These are phyloP conservation scores for Hippopotamus amphibius DNA, from an alignment of 2,113 vertebrate species.

Conservation along the genomic window DNA sequence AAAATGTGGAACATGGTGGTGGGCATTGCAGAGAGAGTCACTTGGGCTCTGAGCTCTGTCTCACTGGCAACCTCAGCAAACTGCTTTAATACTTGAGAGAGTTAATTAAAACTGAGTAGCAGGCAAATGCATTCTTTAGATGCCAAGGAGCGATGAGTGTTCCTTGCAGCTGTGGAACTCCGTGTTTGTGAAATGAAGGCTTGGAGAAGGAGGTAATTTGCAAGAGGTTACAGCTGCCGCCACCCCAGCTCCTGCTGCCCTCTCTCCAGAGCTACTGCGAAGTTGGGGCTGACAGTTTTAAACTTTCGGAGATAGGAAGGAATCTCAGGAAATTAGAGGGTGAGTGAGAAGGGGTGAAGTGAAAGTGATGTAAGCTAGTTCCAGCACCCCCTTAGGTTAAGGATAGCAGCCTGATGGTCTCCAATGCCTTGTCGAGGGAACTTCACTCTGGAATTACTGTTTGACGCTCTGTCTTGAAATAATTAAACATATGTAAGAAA, in stretches of 20 bases:
- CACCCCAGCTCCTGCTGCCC: background rate
- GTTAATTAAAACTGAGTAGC: background rate
- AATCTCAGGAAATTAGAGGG: background rate
- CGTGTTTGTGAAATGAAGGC: slow-evolving; percentile 52
- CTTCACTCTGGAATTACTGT: background rate
- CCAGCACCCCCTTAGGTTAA: background rate
- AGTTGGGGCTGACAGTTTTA: background rate
- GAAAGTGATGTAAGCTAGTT: background rate
- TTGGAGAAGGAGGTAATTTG: background rate
- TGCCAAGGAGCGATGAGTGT: background rate
- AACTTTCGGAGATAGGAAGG: background rate
- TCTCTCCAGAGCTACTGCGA: background rate
- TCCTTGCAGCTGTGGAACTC: background rate
- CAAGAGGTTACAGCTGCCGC: slow-evolving; percentile 28
- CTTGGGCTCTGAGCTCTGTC: background rate
- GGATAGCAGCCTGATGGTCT: background rate
- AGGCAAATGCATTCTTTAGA: slow-evolving; percentile 7
- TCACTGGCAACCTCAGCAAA: background rate
- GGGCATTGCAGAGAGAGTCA: background rate
- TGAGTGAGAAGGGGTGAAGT: background rate
- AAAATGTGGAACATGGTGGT: background rate
- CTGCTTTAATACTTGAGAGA: background rate
- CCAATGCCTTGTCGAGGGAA: background rate
- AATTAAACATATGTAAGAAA: background rate
- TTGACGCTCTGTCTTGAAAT: background rate